Evolutionary conservation across 2,113 vertebrate species (phyloP), one percentile per base, ranked within the genome.

Genomic region (Gopherus evgoodei): DNA sequence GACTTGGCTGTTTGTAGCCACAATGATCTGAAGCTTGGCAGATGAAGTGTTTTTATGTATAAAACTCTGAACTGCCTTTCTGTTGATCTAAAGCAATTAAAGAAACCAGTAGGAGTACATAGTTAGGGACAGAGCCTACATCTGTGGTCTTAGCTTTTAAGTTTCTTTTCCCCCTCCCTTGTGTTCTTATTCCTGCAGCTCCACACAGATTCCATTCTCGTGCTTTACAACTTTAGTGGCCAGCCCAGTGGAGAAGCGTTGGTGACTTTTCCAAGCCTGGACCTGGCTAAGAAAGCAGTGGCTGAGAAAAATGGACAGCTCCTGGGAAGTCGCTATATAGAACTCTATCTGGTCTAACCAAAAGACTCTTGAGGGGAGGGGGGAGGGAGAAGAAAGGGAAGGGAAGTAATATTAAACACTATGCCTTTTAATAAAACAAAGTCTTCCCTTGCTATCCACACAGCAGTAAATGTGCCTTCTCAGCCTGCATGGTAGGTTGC

Each of bases 211-310:
- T 98, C 98, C 50, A 95, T 99, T 95, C 98, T 99, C 14, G 93
- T 99, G 96, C 98, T 99, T 98, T 99, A 99, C 96, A 99, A 99
- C 98, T 98, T 99, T 93, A 99, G 98, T 44, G 99, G 99, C 91
- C 99, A 99, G 97, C 98, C 98, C 97, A 99, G 99, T n/a, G 99
- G 99, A 8, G 99, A 99, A 97, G 99, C 99, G 0, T 95, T 99
- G 95, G 98, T 99, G 97, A 99, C 98, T 90, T 99, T 99, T 93
- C 98, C 99, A 84, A 99, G 98, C 47, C 98, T 99, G 97, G 99
- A 99, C 93, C 90, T 97, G 3, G 99, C 99, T 83, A 98, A 98
- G 95, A 98, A 91, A 84, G 99, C 99, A 13, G 98, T 99, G 93
- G 97, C 98, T 8, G 99, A 99, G 97, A 98, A 98, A 92, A 98